phyloP scores from a whole-genome alignment of 1,140 invertebrate genomes.

The Gyrodactylus bullatarudis region DNA sequence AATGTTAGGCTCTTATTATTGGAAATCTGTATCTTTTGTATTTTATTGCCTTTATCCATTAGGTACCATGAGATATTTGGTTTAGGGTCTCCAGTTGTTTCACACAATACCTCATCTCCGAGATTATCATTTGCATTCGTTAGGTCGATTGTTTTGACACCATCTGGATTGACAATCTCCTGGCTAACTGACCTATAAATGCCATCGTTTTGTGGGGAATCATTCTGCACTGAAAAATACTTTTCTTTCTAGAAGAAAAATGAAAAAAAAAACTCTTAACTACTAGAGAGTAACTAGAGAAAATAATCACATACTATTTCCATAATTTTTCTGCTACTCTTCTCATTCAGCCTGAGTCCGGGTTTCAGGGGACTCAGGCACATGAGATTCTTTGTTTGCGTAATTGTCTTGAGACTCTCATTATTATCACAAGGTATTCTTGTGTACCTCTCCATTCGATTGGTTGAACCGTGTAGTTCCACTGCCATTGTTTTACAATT shows the following conservation, averaged over 20 bases:
- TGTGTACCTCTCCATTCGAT: neutral
- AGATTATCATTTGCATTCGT: too few relatives aligned
- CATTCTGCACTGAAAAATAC: too few relatives aligned
- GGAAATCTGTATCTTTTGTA: neutral
- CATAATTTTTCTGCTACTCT: too few relatives aligned
- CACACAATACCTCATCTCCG: too few relatives aligned
- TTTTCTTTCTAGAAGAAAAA: too few relatives aligned
- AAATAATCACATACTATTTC: too few relatives aligned
- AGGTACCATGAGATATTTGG: neutral
- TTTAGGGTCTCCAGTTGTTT: neutral
- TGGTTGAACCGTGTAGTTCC: neutral
- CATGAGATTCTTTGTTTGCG: neutral
- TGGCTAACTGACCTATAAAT: too few relatives aligned
- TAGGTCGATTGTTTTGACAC: too few relatives aligned
- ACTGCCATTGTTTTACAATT: neutral
- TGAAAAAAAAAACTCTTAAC: too few relatives aligned
- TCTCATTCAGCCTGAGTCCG: neutral
- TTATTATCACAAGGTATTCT: neutral
- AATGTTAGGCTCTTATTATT: neutral
- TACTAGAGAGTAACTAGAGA: too few relatives aligned
- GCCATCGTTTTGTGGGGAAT: too few relatives aligned
- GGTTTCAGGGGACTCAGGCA: neutral
- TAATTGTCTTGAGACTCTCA: neutral
- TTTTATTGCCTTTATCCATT: neutral
- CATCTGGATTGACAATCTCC: too few relatives aligned